Conservation (phyloP, 2,797 vertebrate genomes). For the Setipinna tenuifilis region DNA sequence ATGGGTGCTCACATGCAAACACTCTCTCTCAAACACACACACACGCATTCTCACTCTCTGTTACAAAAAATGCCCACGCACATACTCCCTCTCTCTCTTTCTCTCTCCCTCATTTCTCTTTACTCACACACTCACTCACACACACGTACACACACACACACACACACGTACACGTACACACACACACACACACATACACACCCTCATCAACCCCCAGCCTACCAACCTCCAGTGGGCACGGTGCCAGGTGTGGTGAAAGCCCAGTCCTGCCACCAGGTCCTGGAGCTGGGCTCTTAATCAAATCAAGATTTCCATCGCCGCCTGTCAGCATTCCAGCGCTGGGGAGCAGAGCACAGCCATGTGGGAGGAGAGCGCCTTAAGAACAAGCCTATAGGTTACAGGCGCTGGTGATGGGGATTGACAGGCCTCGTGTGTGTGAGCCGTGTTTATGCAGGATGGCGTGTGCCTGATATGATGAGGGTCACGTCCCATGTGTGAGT, state of each 20-base stretch:
- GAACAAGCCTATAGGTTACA: constrained; percentile 73
- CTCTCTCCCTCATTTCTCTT: constrained; percentile 65
- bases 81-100: constrained; percentile 63
- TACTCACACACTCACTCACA: constrained; percentile 57
- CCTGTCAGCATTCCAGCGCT: constrained; percentile 72
- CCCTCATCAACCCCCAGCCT: constrained; percentile 33
- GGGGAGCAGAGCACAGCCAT: constrained; percentile 48
- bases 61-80: no score
- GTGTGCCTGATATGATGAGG: constrained; percentile 31
- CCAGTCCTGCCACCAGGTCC: not conserved
- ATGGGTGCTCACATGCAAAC: no score
- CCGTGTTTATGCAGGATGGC: constrained; percentile 33
- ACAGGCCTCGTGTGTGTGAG: constrained; percentile 56
- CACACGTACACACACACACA: constrained; percentile 42
- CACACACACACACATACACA: not conserved
- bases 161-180: constrained; percentile 44
- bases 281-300: constrained; percentile 75
- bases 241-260: not conserved
- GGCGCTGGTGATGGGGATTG: constrained; percentile 62
- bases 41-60: no score
- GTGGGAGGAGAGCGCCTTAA: constrained; percentile 3
- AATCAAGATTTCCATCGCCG: constrained; percentile 84
- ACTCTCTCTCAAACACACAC: no score
- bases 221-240: not conserved
- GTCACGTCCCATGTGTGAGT: not conserved